A percentile compares a stretch with the other conserved stretches of the same genome.
phyloP scores from a whole-genome alignment of 1,140 invertebrate species.

The Leptinotarsa undecemlineata region DNA sequence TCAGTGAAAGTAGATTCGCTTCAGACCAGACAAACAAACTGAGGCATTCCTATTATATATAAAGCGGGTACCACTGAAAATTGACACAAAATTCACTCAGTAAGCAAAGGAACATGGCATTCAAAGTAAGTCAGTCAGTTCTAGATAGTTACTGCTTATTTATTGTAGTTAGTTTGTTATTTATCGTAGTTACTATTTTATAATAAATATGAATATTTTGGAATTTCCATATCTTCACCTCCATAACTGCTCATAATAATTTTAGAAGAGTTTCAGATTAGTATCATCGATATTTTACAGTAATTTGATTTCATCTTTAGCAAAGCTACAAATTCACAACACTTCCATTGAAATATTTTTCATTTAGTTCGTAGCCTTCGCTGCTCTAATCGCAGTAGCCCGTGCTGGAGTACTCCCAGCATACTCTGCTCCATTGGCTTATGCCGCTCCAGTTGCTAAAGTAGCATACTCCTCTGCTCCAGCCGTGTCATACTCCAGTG shows the following conservation, averaged over 20 bases:
- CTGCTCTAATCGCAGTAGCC: conserved; percentile 55
- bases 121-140: conserved; percentile 14
- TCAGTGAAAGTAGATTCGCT: background rate
- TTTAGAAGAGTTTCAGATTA: no score
- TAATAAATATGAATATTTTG: no score
- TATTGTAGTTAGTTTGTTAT: no score
- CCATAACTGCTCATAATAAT: no score
- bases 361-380: conserved; percentile 57
- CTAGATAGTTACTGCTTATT: no score
- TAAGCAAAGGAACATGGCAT: conserved; percentile 20
- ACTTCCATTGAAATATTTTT: conserved; percentile 26
- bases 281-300: no score
- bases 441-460: conserved; percentile 50
- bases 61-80: background rate
- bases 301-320: no score
- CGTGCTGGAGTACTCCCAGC: conserved; percentile 50
- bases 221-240: no score
- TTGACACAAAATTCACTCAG: background rate
- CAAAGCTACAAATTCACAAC: no score
- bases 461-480: conserved; percentile 44
- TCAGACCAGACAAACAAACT: no score
- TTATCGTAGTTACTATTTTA: no score
- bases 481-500: conserved; percentile 46
- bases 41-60: no score
- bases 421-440: conserved; percentile 46